Base-by-base conservation (phyloP, 2,888 invertebrate species). In the Panzeria rudis region DNA sequence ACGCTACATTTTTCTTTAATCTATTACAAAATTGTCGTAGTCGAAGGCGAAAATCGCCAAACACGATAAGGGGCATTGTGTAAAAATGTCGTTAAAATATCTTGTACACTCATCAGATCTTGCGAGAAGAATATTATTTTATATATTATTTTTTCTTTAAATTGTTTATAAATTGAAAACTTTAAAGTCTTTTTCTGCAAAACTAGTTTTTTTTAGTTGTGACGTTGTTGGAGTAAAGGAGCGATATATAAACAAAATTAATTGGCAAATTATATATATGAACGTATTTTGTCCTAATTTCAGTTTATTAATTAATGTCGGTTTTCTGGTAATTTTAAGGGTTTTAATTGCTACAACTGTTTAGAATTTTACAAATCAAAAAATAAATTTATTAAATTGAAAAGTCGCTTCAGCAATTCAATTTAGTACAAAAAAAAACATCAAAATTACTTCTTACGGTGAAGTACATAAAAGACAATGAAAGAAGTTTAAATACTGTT, bases 201-300 rank as follows among this genome's bases (percentile, higher is more conserved):
- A 29, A 29, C 29, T 29, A 29, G 29, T 29, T 29, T 5, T 29
- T 2, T 29, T 29, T 2, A 29, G 3, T 29, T 29, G 5, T 29
- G 29, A 29, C 29, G 29, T 29, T 29, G 29, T 29, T 29, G 2
- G 29, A 5, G 29, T 5, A 29, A 29, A 29, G 2, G 29, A 29
- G 29, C 29, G 29, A 35, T 35, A 1, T 35, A 35, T 35, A 35
- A 8, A 35, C 5, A 35, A 8, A 35, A 15, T 4, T 44, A 20
- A 20, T 15, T 9, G 20, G 2, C 20, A 50, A 8, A 17, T 9
- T 50, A 47, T n/a, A 47, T 47, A 2, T 44, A 44, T n/a, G 17
- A 5, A 52, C 8, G 17, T 32, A 29, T 56, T 56, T 29, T 59
- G 9, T 59, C 56, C 56, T 59, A 59, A 59, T 59, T 15, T 59